Conservation (phyloP, 2,797 vertebrate genomes). For the Halcyon leucocephala region DNA sequence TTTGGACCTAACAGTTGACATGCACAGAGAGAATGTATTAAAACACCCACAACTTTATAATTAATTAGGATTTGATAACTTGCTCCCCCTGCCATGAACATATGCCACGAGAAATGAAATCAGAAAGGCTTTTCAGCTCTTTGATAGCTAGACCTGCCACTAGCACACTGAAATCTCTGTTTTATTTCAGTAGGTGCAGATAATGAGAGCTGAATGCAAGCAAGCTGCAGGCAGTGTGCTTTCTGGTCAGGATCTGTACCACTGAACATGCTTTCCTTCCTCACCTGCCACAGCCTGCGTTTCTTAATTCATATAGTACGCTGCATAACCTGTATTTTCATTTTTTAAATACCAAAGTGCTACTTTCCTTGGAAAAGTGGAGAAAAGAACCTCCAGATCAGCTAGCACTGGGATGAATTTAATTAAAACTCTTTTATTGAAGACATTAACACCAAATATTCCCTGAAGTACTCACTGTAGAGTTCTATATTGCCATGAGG, state of each 20-base stretch:
- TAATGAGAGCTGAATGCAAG: neutral
- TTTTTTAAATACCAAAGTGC: neutral
- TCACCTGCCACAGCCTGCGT: neutral
- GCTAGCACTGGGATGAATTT: neutral
- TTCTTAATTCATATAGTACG: neutral
- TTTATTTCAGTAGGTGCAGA: neutral
- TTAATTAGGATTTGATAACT: neutral
- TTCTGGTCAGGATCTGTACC: neutral
- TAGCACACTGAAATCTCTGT: neutral
- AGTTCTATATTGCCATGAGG: conserved; percentile 3
- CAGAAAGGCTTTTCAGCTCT: neutral
- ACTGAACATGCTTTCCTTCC: neutral
- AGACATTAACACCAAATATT: conserved; percentile 22
- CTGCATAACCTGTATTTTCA: neutral
- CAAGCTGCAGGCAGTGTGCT: neutral
- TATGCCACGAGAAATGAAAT: neutral
- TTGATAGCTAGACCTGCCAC: neutral
- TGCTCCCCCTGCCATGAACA: neutral
- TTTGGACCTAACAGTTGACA: neutral
- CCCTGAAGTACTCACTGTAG: conserved; percentile 34
- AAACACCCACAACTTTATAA: neutral
- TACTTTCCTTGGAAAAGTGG: neutral
- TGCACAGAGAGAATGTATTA: neutral
- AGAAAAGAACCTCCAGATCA: neutral
- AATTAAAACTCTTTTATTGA: conserved; percentile 45